A percentile compares a stretch with the other conserved stretches of the same genome.
These are phyloP conservation scores for Fabriciana adippe DNA, from an alignment of 2,888 invertebrate genomes.

Conservation along the genomic window DNA sequence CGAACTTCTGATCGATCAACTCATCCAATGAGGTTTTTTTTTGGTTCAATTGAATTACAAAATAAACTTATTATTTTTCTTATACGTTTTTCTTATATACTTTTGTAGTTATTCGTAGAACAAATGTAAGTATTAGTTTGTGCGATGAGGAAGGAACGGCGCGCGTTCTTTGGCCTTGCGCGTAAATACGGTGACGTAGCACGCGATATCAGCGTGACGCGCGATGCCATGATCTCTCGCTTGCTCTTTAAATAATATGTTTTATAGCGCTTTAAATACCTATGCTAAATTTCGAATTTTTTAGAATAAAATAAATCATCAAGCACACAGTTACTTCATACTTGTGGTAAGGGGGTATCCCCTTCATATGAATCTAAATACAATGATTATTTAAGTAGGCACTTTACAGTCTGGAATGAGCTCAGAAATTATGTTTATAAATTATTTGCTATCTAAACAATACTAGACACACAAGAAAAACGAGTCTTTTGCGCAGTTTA, in stretches of 20 bases:
- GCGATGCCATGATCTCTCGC: conserved; percentile 39
- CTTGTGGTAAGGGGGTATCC: conserved; percentile 5
- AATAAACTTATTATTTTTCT: conserved; percentile 28
- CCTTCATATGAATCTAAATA: not conserved
- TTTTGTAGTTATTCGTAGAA: conserved; percentile 9
- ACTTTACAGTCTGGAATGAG: not conserved
- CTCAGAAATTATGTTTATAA: conserved; percentile 11
- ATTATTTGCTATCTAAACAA: conserved; percentile 23
- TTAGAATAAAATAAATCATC: conserved; percentile 1
- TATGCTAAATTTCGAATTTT: conserved; percentile 2
- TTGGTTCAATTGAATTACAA: conserved; percentile 28
- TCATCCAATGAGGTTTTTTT: conserved; percentile 35
- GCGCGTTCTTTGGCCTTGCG: conserved; percentile 53
- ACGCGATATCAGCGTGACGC: conserved; percentile 64
- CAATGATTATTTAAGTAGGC: conserved; percentile 7
- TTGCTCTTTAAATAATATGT: conserved; percentile 35
- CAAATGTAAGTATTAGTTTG: conserved; percentile 25
- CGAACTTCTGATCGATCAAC: conserved; percentile 32
- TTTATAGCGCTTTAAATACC: conserved; percentile 24
- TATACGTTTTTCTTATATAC: conserved; percentile 12
- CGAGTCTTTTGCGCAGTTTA: conserved; percentile 36
- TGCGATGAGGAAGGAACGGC: conserved; percentile 58
- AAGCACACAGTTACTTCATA: not conserved
- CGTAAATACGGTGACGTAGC: conserved; percentile 68
- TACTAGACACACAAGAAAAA: conserved; percentile 24